Evolutionary conservation across 2,888 invertebrate genomes (phyloP), one percentile per base, ranked within the genome.

Genomic region (Exephanes ischioxanthus): DNA sequence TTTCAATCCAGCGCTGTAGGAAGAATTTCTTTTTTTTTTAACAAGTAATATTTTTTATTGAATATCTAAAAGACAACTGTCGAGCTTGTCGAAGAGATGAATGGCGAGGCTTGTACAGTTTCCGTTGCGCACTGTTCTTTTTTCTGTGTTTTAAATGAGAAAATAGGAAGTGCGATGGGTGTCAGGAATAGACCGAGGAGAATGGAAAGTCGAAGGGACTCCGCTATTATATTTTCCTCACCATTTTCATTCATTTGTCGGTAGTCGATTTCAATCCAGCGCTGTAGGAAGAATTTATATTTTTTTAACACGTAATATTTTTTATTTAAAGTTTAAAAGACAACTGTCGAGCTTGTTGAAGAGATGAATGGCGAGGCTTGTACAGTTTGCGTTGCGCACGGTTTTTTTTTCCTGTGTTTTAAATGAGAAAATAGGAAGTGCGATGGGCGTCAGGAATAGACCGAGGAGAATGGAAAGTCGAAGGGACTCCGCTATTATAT

Each of bases 211-310:
- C 16, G 22, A 30, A n/a, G 19, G 33, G 16, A 33, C 11, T 9
- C 41, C 51, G 71, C 51, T 33, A 66, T 71, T 76, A 66, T 72
- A 80, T 76, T 80, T 72, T 80, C 58, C 72, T 76, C 71, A 19
- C 67, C 66, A 70, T 63, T 79, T 73, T 79, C 48, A 61, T 58
- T 58, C 53, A 63, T 83, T 83, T 70, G 55, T 48, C 55, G 45
- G 30, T 14, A 5, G 30, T 30, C 33, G 5, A 53, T 63, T 22
- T 22, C 16, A 51, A 2, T 11, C 61, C 1, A n/a, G 30, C 26
- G 30, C 30, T 16, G 16, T 14, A 61, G 3, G 16, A 30, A 61
- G 14, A 9, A 55, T 5, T 41, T 72, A 26, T 19, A 11, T 1
- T 16, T 11, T 76, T 58, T 26, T 22, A 19, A 30, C 2, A 7